phyloP scores from a whole-genome alignment of 2,888 invertebrate genomes.

The Acronicta alni region DNA sequence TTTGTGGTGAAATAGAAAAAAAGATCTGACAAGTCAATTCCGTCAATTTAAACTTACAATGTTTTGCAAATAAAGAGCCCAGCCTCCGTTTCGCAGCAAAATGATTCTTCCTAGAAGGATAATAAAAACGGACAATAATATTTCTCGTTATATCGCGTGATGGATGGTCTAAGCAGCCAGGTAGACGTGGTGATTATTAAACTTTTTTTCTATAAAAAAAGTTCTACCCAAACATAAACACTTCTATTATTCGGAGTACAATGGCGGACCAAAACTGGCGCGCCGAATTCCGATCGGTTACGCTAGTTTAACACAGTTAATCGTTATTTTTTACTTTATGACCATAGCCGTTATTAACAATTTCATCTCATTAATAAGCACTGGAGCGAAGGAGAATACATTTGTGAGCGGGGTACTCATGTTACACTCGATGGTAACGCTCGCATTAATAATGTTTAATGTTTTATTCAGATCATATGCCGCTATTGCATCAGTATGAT shows the following conservation, averaged over 20 bases:
- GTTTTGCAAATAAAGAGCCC: conserved; percentile 84
- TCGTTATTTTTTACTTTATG: conserved; percentile 83
- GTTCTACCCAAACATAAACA: conserved; percentile 85
- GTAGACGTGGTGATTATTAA: conserved; percentile 79
- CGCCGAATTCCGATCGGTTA: conserved; percentile 85
- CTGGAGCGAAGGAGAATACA: conserved; percentile 80
- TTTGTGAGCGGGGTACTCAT: conserved; percentile 69
- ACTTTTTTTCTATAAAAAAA: conserved; percentile 70
- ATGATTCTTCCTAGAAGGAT: conserved; percentile 71
- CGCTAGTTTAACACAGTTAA: conserved; percentile 87
- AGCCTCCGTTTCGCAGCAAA: conserved; percentile 69
- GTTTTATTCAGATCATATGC: conserved; percentile 74
- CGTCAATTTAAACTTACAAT: conserved; percentile 70
- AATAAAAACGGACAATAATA: conserved; percentile 77
- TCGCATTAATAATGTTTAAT: conserved; percentile 78
- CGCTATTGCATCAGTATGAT: conserved; percentile 57
- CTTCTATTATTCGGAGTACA: conserved; percentile 81
- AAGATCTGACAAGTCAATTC: conserved; percentile 65
- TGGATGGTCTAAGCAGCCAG: conserved; percentile 80
- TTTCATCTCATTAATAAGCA: conserved; percentile 85
- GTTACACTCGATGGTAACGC: conserved; percentile 71
- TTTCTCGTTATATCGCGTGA: conserved; percentile 84
- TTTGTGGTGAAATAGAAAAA: conserved; percentile 32
- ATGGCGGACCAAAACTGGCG: conserved; percentile 78
- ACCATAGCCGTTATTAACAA: conserved; percentile 80